Evolutionary conservation across 2,113 vertebrate species (phyloP), one percentile per base, ranked within the genome.

Genomic region (Odontesthes bonariensis): DNA sequence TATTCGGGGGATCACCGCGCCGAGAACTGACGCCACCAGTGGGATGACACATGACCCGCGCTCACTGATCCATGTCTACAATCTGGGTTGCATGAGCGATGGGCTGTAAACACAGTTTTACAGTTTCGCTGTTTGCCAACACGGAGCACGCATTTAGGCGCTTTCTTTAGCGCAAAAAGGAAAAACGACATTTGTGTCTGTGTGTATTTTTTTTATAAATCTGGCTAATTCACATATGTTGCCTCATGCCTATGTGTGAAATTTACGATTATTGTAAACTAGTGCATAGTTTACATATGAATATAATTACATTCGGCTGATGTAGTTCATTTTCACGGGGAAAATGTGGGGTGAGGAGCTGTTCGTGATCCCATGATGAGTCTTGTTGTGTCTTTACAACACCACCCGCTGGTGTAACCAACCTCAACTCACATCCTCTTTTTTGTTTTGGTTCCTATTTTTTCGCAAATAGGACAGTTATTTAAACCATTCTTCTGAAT

Each of bases 361-460:
- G 42, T 33, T 71, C 69, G 55, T 68, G 79, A 82, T 74, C 66
- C 58, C 57, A 59, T 73, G 47, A 68, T 38, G 60, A 69, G n/a
- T n/a, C n/a, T 53, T 53, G 49, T 27, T 59, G 54, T 62, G 69
- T 27, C 59, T 76, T 76, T 74, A 80, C 77, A 63, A 58, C 73
- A 76, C 64, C 83, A 69, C 79, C 66, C 57, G 12, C 78, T 72
- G 53, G 20, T 42, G 6, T 54, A 67, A 40, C 32, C 44, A 1
- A 27, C 54, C 60, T 46, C 10, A 35, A 27, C 56, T 63, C n/a
- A 1, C 56, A 69, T 79, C 67, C 59, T 81, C 79, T 66, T 83
- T 59, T 77, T 84, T 79, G 17, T 72, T 38, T 31, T 69, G 72
- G 79, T 75, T 62, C 86, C 85, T 84, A 69, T 84, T 87, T 81